Evolutionary conservation across 2,113 vertebrate species (phyloP), one percentile per base, ranked within the genome.

Genomic region (Notothenia coriiceps): DNA sequence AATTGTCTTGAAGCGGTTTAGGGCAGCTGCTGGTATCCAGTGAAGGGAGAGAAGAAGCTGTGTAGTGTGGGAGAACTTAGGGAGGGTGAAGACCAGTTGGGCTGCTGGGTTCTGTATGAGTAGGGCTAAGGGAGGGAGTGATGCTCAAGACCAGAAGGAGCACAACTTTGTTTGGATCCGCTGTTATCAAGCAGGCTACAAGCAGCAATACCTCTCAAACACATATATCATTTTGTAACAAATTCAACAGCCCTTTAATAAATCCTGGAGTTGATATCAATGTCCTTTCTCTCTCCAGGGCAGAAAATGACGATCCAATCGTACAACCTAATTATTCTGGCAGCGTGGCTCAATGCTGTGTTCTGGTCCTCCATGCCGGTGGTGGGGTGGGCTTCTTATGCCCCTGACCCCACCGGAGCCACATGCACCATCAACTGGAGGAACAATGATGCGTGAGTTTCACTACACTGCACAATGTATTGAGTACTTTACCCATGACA

Each of bases 401-500:
- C 97, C 64, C 97, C 98, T 0, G 98, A 99, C 88, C 98, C 98
- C 0, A 99, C 97, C 2, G 98, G 98, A 77, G 97, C 98, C 4
- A 99, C 98, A 0, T 99, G 98, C 90, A 99, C 98, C 77, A 96
- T 99, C 77, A 97, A 99, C 81, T 99, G 98, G 98, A 94, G 97
- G 79, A 93, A 96, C 76, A 99, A 98, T 64, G 96, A 99, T 59
- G 80, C 2, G 98, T 99, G 94, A 95, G 98, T 77, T 44, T 29
- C 4, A 12, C 5, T 1, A 29, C 14, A 22, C 25, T 57, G 7
- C 50, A 20, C 4, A 35, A 47, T 10, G 5, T 8, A 50, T 10
- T 52, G 33, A 5, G 35, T n/a, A 18, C 8, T 15, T 35, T 43
- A 49, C 15, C 18, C 15, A 11, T 5, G 11, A 40, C 6, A 51